phyloP scores from a whole-genome alignment of 2,113 vertebrate genomes.

The Arothron firmamentum region DNA sequence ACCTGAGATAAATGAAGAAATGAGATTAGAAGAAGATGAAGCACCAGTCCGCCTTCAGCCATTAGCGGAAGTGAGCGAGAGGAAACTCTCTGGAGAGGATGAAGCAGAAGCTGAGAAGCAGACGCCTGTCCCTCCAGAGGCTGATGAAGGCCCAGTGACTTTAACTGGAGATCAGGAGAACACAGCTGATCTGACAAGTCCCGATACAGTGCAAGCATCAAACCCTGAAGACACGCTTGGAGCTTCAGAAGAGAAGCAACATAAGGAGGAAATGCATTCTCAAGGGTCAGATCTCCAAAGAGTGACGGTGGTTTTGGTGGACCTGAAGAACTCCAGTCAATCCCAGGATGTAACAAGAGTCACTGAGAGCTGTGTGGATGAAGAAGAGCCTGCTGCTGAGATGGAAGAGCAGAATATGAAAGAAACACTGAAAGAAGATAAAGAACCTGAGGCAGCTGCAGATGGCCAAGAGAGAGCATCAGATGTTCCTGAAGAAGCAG shows the following conservation, averaged over 20 bases:
- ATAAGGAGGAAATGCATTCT: background rate
- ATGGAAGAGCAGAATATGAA: background rate
- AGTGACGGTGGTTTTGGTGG: conserved; percentile 27
- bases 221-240: background rate
- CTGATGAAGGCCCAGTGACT: background rate
- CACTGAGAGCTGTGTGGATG: background rate
- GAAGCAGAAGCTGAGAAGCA: background rate
- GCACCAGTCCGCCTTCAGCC: background rate
- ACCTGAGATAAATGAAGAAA: background rate
- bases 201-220: background rate
- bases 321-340: background rate
- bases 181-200: conserved; percentile 24
- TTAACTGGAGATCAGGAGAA: background rate
- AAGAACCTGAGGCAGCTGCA: no score
- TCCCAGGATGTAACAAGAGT: background rate
- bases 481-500: conserved; percentile 3
- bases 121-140: background rate
- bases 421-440: background rate
- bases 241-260: conserved; percentile 4
- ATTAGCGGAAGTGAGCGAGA: background rate
- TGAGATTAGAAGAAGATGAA: conserved; percentile 2
- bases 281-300: conserved; percentile 12
- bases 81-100: background rate
- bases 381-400: background rate
- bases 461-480: background rate